phyloP scores from a whole-genome alignment of 2,888 invertebrate genomes.

The Vesta saturnalis region DNA sequence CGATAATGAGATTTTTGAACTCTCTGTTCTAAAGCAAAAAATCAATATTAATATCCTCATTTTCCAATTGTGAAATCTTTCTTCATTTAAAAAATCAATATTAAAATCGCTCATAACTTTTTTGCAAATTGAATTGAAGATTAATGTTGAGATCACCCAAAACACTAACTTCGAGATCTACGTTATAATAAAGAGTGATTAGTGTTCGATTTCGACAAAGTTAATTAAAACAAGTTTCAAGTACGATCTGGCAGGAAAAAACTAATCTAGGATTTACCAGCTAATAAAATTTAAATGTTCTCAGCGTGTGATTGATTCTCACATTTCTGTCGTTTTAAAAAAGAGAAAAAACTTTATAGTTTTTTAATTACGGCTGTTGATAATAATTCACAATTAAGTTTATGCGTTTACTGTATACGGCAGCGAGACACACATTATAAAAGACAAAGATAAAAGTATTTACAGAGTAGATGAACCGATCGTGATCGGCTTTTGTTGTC shows the following conservation, averaged over 20 bases:
- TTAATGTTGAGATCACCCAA: too few relatives aligned
- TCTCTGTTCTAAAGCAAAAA: too few relatives aligned
- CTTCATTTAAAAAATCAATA: neutral
- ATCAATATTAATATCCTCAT: too few relatives aligned
- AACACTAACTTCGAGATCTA: too few relatives aligned
- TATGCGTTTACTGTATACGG: conserved; percentile 15
- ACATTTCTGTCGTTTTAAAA: conserved; percentile 21
- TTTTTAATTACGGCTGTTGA: conserved; percentile 38
- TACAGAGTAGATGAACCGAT: conserved; percentile 24
- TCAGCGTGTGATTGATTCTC: conserved; percentile 37
- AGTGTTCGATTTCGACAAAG: neutral
- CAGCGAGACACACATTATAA: neutral
- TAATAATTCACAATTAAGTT: conserved; percentile 30
- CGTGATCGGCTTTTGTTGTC: conserved; percentile 27
- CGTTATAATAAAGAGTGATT: too few relatives aligned
- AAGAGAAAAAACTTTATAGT: conserved; percentile 32
- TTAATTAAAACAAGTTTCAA: neutral
- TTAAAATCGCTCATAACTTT: neutral
- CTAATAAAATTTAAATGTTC: conserved; percentile 32
- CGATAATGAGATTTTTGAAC: too few relatives aligned
- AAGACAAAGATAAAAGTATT: conserved; percentile 21
- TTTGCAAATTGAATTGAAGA: too few relatives aligned
- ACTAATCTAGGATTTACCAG: conserved; percentile 25
- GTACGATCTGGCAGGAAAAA: neutral
- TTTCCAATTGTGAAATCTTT: too few relatives aligned